phyloP scores from a whole-genome alignment of 2,888 invertebrate species.

The Acrocyrtus sp. region DNA sequence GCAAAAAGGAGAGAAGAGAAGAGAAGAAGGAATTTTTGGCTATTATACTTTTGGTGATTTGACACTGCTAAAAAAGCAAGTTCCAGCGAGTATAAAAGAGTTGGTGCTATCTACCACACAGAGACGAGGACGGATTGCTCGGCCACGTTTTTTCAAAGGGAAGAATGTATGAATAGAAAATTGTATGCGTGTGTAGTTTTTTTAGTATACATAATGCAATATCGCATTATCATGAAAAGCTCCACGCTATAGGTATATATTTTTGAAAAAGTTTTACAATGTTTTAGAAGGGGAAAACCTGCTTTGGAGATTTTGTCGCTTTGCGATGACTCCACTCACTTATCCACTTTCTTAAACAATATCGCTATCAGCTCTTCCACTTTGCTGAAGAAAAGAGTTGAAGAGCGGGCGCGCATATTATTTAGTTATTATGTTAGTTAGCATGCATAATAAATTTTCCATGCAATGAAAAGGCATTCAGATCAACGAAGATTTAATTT shows the following conservation, averaged over 20 bases:
- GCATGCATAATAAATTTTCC: constrained; percentile 28
- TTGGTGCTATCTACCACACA: not conserved
- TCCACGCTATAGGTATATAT: not conserved
- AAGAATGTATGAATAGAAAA: constrained; percentile 7
- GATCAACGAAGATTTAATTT: constrained; percentile 8
- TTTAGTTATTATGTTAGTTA: constrained; percentile 34
- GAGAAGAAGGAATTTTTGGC: constrained; percentile 5
- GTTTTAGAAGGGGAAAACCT: too few species aligned
- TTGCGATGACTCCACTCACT: too few species aligned
- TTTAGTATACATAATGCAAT: constrained; percentile 15
- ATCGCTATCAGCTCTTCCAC: constrained; percentile 13
- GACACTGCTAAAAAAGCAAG: constrained; percentile 12
- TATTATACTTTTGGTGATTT: constrained; percentile 2
- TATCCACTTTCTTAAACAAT: constrained; percentile 14
- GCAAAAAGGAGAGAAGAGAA: not conserved
- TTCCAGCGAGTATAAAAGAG: constrained; percentile 14
- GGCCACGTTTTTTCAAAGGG: not conserved
- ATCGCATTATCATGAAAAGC: not conserved
- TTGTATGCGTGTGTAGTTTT: not conserved
- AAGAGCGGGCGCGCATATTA: constrained; percentile 23
- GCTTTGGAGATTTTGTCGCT: constrained; percentile 24
- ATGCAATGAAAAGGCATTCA: constrained; percentile 17
- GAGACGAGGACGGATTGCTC: too few species aligned
- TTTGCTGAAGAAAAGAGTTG: constrained; percentile 15
- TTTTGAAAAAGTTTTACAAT: not conserved